phyloP scores from a whole-genome alignment of 2,113 vertebrate species.

The Pongo pygmaeus region DNA sequence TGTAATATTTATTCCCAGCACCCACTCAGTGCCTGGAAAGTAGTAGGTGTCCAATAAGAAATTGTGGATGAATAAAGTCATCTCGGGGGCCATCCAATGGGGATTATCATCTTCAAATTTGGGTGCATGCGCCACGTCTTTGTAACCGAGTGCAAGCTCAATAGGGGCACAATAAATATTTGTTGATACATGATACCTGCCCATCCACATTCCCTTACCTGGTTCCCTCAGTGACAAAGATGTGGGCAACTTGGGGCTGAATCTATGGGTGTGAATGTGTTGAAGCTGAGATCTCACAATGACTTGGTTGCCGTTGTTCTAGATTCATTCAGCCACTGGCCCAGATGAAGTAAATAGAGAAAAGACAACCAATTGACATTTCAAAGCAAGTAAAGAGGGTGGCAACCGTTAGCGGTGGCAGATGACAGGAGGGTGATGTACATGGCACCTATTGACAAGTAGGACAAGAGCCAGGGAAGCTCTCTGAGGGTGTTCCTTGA shows the following conservation, averaged over 20 bases:
- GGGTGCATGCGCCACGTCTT: not conserved
- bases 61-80: not conserved
- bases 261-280: not conserved
- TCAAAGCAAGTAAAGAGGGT: not conserved
- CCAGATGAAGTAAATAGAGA: not conserved
- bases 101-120: not conserved
- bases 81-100: not conserved
- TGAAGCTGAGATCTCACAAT: not conserved
- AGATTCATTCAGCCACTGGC: not conserved
- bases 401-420: too few relatives aligned
- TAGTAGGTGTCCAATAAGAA: not conserved
- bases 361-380: not conserved
- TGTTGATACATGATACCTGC: accelerated
- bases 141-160: not conserved
- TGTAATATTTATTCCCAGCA: not conserved
- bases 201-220: not conserved
- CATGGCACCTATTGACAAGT: not conserved
- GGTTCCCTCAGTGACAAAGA: not conserved
- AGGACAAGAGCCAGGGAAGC: not conserved
- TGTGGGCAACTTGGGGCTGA: not conserved
- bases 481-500: not conserved
- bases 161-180: not conserved
- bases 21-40: not conserved
- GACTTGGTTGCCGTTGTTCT: not conserved
- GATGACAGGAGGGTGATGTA: not conserved